These are phyloP conservation scores for Sarcophaga variegata DNA, from an alignment of 2,888 invertebrate genomes.

Conservation along the genomic window DNA sequence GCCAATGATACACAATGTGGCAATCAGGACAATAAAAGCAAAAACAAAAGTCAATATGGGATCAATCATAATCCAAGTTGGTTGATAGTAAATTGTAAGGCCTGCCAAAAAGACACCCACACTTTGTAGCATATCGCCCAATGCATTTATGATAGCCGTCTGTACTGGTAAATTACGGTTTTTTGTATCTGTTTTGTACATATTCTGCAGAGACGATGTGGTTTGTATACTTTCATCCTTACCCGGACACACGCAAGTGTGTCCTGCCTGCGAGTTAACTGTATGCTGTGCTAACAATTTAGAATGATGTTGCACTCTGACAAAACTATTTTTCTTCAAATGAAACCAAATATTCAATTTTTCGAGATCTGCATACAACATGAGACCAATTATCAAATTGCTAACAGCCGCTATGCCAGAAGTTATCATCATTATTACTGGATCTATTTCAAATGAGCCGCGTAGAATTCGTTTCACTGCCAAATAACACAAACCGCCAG, in stretches of 20 bases:
- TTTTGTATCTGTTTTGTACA: not conserved
- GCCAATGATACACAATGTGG: not conserved
- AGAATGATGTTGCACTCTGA: not conserved
- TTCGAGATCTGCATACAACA: not conserved
- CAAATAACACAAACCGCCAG: constrained; percentile 3
- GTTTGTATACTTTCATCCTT: constrained; percentile 4
- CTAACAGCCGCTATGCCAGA: not conserved
- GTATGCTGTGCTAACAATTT: not conserved
- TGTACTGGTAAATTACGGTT: not conserved
- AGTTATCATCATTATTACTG: constrained; percentile 6
- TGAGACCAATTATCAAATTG: not conserved
- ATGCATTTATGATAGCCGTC: not conserved
- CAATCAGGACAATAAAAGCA: not conserved
- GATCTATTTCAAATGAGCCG: not conserved
- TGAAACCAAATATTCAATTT: not conserved
- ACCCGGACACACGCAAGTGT: not conserved
- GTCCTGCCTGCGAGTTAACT: too few relatives aligned
- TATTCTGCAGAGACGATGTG: not conserved
- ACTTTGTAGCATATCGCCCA: constrained; percentile 13
- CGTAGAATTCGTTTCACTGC: not conserved
- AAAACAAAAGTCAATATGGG: constrained; percentile 9
- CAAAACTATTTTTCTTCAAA: not conserved
- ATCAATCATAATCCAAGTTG: not conserved
- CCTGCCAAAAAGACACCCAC: constrained; percentile 1
- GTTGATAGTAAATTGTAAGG: not conserved